Percentiles rank a stretch among this genome's conserved stretches.
Conservation (phyloP, 1,140 invertebrate species). For the Antheraea mylitta region DNA sequence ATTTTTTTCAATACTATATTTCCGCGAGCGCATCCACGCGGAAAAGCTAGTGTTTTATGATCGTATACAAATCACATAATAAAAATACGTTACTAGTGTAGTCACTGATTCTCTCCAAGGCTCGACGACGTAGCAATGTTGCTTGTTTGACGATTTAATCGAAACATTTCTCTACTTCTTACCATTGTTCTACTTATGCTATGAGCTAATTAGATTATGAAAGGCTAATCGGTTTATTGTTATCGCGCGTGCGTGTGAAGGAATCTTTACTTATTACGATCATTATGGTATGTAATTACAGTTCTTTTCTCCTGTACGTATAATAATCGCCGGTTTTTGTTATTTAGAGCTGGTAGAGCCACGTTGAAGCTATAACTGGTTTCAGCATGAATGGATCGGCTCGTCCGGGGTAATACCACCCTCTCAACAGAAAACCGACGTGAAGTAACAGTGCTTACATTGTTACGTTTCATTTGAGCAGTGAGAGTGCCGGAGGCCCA, state of each 20-base stretch:
- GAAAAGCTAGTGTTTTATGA: neutral
- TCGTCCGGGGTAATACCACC: too few relatives aligned
- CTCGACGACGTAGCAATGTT: neutral
- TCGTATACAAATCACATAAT: neutral
- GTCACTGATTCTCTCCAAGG: neutral
- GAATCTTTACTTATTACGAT: neutral
- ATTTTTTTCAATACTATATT: too few relatives aligned
- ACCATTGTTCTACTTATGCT: conserved; percentile 15
- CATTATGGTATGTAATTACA: neutral
- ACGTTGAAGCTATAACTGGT: too few relatives aligned
- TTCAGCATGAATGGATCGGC: too few relatives aligned
- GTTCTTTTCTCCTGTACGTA: neutral
- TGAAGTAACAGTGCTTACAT: too few relatives aligned
- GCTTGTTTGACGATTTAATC: neutral
- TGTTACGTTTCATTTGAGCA: too few relatives aligned
- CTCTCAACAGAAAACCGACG: too few relatives aligned
- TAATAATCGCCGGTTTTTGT: neutral
- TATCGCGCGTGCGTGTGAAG: conserved; percentile 9
- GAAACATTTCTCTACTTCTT: neutral
- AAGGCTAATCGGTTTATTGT: conserved; percentile 15
- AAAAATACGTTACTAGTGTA: too few relatives aligned
- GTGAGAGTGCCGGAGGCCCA: too few relatives aligned
- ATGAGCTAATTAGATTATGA: conserved; percentile 14
- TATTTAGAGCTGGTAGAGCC: too few relatives aligned
- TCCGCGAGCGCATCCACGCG: too few relatives aligned